Conservation (phyloP, 2,888 invertebrate species). For the Imbricaverruca yamaguchii region DNA sequence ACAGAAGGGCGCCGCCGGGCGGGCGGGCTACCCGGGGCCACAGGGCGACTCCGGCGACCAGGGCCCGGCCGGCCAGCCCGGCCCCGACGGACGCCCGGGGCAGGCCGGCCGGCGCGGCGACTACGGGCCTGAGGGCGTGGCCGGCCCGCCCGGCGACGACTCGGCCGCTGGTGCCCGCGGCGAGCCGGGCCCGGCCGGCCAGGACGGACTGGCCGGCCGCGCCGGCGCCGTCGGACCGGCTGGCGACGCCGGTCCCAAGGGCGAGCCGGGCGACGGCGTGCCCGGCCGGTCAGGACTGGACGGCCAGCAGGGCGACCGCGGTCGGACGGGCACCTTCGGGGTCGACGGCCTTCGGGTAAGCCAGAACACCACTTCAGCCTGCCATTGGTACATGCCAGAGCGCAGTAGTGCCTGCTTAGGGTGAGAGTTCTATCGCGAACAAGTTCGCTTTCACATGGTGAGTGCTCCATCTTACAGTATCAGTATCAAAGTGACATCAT, state of each 20-base stretch:
- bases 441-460: no score
- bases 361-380: no score
- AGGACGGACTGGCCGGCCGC: slow-evolving; percentile 39
- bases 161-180: not conserved
- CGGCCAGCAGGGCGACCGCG: not conserved
- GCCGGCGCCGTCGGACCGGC: slow-evolving; percentile 36
- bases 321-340: not conserved
- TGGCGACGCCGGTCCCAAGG: slow-evolving; percentile 40
- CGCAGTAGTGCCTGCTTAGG: no score
- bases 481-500: no score
- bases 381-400: no score
- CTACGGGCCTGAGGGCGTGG: not conserved
- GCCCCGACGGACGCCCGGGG: slow-evolving; percentile 34
- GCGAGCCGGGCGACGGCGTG: slow-evolving; percentile 41
- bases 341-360: not conserved
- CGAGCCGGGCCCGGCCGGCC: slow-evolving; percentile 35
- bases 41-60: slow-evolving; percentile 55
- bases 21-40: slow-evolving; percentile 45
- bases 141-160: not conserved
- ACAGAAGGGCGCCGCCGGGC: slow-evolving; percentile 27
- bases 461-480: no score
- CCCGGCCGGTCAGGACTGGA: not conserved
- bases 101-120: not conserved
- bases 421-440: no score
- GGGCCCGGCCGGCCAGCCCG: slow-evolving; percentile 47